Evolutionary conservation across 2,797 vertebrate species (phyloP), one percentile per base, ranked within the genome.

Genomic region (Prunella strophiata): DNA sequence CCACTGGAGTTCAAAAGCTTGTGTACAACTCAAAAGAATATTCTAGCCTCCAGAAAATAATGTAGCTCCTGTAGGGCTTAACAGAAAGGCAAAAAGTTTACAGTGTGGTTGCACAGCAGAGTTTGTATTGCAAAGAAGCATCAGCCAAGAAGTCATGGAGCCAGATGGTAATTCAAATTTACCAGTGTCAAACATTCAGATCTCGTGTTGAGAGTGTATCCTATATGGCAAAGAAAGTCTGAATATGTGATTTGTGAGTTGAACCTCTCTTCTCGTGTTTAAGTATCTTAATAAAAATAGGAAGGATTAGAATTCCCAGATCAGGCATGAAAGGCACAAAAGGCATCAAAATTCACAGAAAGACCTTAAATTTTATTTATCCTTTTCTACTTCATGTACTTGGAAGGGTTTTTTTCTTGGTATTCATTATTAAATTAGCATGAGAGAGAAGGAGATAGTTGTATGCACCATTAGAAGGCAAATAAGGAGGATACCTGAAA

Each of bases 151-250:
- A 93, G 68, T 74, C 50, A 72, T 42, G 52, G 36, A 71, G 13
- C 55, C 57, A 63, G 74, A 62, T 61, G 78, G 91, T 96, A 96
- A 96, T 89, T 82, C 75, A 96, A 34, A 94, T 73, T 85, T 77
- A 70, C 11, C 55, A 75, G n/a, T 66, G n/a, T 89, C 86, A 93
- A 16, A 76, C 62, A 96, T 94, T 82, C 34, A 83, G 76, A 88
- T 51, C 21, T 30, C 48, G 79, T 75, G 74, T 85, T 59, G 38
- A 34, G 38, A 70, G 34, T 74, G 59, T 19, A 57, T 94, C 61
- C 47, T 88, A 5, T n/a, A 17, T 40, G 36, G 36, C 67, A 79
- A 79, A 29, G 58, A 45, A 84, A 93, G 48, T 47, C 42, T 88
- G 27, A 15, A 23, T 91, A 40, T 68, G 22, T 76, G 48, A 76